These are phyloP conservation scores for Nannobrachium achirus DNA, from an alignment of 2,113 vertebrate genomes.

Conservation along the genomic window DNA sequence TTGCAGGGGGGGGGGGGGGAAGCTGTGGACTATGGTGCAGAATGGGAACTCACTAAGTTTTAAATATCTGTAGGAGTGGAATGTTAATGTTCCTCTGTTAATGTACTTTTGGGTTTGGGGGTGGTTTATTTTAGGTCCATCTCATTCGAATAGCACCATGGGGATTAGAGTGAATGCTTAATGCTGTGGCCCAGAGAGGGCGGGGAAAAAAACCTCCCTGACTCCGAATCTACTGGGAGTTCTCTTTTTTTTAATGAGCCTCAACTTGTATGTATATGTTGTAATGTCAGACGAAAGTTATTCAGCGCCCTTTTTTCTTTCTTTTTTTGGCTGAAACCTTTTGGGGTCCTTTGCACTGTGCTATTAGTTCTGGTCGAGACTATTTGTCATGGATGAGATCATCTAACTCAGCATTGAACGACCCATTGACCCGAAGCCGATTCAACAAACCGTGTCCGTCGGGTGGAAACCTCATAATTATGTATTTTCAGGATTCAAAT, in stretches of 20 bases:
- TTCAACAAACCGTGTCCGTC: no score
- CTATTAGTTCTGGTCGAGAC: slow-evolving; percentile 48
- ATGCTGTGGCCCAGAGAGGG: slow-evolving; percentile 39
- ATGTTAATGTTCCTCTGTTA: slow-evolving; percentile 60
- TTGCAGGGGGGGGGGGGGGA: not conserved
- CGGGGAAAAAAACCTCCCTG: slow-evolving; percentile 12
- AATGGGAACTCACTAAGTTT: slow-evolving; percentile 60
- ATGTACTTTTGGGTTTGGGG: slow-evolving; percentile 51
- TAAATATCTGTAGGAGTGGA: slow-evolving; percentile 59
- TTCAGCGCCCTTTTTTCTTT: slow-evolving; percentile 37
- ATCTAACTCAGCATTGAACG: slow-evolving; percentile 30
- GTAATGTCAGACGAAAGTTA: slow-evolving; percentile 48
- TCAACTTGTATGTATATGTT: slow-evolving; percentile 66
- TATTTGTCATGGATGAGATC: slow-evolving; percentile 28
- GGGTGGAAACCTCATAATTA: no score
- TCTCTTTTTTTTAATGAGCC: slow-evolving; percentile 44
- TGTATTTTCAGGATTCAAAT: no score
- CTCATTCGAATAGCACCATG: slow-evolving; percentile 41
- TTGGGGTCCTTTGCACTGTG: slow-evolving; percentile 68
- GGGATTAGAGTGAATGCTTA: slow-evolving; percentile 35
- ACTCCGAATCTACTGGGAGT: slow-evolving; percentile 4
- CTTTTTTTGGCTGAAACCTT: slow-evolving; percentile 31
- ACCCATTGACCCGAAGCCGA: no score
- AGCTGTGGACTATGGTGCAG: slow-evolving; percentile 31
- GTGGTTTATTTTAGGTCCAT: slow-evolving; percentile 64